Conservation (phyloP, 2,888 invertebrate genomes). For the Drepanosiphum platanoidis region DNA sequence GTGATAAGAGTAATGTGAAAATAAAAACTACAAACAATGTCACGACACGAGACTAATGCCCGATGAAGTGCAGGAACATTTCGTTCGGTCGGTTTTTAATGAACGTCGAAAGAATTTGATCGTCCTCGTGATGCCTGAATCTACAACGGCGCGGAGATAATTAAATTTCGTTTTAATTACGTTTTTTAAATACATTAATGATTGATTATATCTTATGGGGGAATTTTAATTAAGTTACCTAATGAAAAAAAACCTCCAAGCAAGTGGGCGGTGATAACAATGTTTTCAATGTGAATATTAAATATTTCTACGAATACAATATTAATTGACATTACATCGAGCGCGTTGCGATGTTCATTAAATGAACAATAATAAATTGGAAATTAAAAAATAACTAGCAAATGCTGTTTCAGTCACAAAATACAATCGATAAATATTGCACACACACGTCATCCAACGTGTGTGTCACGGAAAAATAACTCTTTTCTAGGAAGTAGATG, state of each 20-base stretch:
- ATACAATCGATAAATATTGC: neutral
- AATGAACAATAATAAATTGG: too few species aligned
- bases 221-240: neutral
- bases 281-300: too few species aligned
- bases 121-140: slow-evolving; percentile 14
- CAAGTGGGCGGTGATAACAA: neutral
- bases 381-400: neutral
- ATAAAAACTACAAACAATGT: neutral
- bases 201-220: neutral
- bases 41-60: neutral
- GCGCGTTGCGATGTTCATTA: too few species aligned
- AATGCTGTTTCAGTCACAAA: neutral
- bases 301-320: too few species aligned
- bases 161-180: slow-evolving; percentile 1
- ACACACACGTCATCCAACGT: neutral
- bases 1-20: neutral
- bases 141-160: neutral
- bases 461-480: neutral
- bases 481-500: too few species aligned
- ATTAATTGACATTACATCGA: too few species aligned
- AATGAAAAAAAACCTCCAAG: too few species aligned
- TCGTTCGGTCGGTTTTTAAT: slow-evolving; percentile 17
- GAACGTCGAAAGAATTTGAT: slow-evolving; percentile 6
- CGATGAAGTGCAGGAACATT: neutral
- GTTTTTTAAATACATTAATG: slow-evolving; percentile 3